Conservation (phyloP, 2,797 vertebrate genomes). For the Prionace glauca region DNA sequence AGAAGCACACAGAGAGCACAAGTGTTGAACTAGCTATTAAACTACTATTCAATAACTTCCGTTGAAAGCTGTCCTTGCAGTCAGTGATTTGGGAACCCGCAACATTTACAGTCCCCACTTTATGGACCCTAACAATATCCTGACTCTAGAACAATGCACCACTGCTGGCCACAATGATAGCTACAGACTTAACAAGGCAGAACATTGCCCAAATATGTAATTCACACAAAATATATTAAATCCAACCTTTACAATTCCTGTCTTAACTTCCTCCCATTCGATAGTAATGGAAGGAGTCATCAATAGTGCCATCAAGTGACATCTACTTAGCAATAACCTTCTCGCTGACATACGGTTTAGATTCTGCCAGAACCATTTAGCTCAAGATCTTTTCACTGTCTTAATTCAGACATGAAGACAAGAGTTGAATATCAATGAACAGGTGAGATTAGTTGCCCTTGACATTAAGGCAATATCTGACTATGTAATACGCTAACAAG, state of each 20-base stretch:
- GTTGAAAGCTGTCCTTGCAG: too few species aligned
- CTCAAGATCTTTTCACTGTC: background rate
- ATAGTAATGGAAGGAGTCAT: background rate
- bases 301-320: background rate
- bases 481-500: background rate
- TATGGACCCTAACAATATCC: background rate
- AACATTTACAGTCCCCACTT: background rate
- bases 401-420: background rate
- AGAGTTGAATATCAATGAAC: background rate
- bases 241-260: background rate
- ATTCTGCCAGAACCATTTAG: background rate
- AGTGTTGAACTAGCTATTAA: too few species aligned
- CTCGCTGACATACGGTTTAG: background rate
- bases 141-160: background rate
- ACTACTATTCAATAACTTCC: too few species aligned
- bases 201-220: background rate
- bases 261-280: background rate
- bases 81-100: too few species aligned
- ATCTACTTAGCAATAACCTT: background rate
- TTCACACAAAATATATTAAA: background rate
- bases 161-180: too few species aligned
- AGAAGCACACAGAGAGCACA: too few species aligned
- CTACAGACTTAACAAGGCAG: background rate
- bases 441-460: background rate
- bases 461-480: background rate